These are phyloP conservation scores for Nudaria mundana DNA, from an alignment of 2,888 invertebrate genomes.

Conservation along the genomic window DNA sequence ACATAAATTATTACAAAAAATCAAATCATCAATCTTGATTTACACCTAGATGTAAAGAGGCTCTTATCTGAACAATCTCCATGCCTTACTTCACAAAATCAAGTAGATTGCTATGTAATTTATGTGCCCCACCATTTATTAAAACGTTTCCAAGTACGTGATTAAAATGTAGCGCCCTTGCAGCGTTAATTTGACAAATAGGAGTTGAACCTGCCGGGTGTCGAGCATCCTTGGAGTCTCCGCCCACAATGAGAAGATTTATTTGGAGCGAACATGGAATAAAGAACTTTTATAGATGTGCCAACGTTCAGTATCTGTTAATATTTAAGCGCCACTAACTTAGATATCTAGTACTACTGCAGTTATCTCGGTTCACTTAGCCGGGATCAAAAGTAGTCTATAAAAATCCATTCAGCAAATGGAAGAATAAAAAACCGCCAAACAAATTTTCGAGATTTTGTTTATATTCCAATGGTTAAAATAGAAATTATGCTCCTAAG, in stretches of 20 bases:
- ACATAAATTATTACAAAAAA: neutral
- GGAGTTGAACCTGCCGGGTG: conserved; percentile 45
- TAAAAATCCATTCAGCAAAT: no score
- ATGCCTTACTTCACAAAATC: conserved; percentile 11
- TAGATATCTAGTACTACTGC: no score
- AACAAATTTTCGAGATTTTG: no score
- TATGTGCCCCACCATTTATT: conserved; percentile 29
- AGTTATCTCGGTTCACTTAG: no score
- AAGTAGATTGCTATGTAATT: conserved; percentile 20
- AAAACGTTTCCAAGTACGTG: conserved; percentile 36
- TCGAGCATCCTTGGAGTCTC: conserved; percentile 40
- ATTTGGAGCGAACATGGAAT: conserved; percentile 11
- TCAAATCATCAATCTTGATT: neutral
- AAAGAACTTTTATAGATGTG: conserved; percentile 14
- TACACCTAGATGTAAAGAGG: neutral
- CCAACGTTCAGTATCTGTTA: no score
- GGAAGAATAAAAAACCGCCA: no score
- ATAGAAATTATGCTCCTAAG: no score
- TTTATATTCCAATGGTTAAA: no score
- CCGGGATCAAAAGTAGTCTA: no score
- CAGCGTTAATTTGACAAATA: conserved; percentile 50
- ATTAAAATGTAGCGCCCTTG: conserved; percentile 33
- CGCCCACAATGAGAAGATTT: conserved; percentile 42
- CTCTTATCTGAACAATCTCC: conserved; percentile 4
- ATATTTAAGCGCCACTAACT: no score